A percentile compares a stretch with the other conserved stretches of the same genome.
These are phyloP conservation scores for Tanypteryx hageni DNA, from an alignment of 2,888 invertebrate genomes.

Conservation along the genomic window DNA sequence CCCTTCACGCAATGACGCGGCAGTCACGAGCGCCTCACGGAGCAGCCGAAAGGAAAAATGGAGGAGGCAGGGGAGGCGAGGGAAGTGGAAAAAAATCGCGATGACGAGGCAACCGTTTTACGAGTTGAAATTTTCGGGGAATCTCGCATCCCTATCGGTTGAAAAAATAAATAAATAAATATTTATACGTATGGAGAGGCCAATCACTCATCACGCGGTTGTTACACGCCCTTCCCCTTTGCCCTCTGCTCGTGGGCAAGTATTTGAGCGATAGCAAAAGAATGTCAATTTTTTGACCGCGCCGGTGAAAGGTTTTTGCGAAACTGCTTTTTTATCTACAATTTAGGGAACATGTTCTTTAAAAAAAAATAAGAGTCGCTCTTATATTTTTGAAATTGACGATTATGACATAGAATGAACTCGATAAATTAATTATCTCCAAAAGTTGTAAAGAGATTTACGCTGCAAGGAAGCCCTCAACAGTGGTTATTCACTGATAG, in stretches of 20 bases:
- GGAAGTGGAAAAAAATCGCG: not conserved
- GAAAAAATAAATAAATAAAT: not conserved
- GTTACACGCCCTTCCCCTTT: not conserved
- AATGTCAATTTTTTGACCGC: not conserved
- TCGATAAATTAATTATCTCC: too few relatives aligned
- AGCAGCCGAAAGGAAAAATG: not conserved
- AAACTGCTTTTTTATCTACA: not conserved
- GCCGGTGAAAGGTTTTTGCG: not conserved
- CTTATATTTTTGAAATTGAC: too few relatives aligned
- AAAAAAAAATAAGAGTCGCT: too few relatives aligned
- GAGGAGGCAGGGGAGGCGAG: not conserved
- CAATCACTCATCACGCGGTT: not conserved
- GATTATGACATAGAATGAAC: too few relatives aligned
- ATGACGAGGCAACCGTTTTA: not conserved
- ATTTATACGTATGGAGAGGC: not conserved
- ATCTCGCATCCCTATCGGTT: not conserved
- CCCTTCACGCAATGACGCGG: conserved; percentile 48
- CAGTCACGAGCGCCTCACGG: not conserved
- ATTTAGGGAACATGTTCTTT: too few relatives aligned
- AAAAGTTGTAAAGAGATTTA: too few relatives aligned
- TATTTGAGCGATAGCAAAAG: not conserved
- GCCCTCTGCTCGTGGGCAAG: not conserved
- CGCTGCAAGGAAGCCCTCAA: too few relatives aligned
- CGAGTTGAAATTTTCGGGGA: not conserved
- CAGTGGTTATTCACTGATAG: too few relatives aligned